Evolutionary conservation across 1,140 invertebrate species (phyloP).

Genomic region (Plutomurus gul): DNA sequence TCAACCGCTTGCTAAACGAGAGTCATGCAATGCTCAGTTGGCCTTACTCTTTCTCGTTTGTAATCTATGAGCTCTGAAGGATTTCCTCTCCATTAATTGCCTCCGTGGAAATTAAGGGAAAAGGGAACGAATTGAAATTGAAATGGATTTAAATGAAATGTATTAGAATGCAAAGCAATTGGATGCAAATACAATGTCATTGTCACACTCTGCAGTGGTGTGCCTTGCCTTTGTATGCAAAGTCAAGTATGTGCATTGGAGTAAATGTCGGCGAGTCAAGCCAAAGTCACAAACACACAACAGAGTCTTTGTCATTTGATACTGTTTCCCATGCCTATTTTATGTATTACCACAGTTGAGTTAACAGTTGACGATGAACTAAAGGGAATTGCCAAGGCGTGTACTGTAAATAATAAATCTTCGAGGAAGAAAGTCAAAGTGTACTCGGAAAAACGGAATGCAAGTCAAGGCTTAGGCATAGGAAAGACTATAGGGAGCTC

Average conservation of each 20-base stretch:
- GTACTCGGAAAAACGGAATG: neutral
- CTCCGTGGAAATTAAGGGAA: conserved; percentile 6
- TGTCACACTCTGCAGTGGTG: neutral
- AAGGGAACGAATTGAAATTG: neutral
- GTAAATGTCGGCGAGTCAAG: neutral
- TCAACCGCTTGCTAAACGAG: too few species aligned
- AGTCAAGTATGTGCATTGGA: neutral
- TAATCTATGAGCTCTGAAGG: conserved; percentile 31
- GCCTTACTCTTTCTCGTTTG: neutral
- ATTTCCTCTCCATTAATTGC: conserved; percentile 45
- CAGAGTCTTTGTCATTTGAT: conserved; percentile 5
- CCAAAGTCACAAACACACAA: too few species aligned
- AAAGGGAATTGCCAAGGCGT: conserved; percentile 18
- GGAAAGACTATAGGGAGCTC: too few species aligned
- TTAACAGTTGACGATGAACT: neutral
- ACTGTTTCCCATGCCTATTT: neutral
- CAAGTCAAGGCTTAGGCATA: too few species aligned
- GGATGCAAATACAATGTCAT: conserved; percentile 14
- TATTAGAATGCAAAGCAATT: conserved; percentile 10
- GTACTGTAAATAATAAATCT: conserved; percentile 30
- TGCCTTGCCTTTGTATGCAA: too few species aligned
- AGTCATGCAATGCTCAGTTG: too few species aligned
- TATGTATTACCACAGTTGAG: neutral
- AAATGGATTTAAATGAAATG: conserved; percentile 40
- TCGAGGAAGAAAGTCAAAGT: neutral